Base-by-base conservation (phyloP, 92 coral and sea anemone species). In the Zoanthus sociatus region DNA sequence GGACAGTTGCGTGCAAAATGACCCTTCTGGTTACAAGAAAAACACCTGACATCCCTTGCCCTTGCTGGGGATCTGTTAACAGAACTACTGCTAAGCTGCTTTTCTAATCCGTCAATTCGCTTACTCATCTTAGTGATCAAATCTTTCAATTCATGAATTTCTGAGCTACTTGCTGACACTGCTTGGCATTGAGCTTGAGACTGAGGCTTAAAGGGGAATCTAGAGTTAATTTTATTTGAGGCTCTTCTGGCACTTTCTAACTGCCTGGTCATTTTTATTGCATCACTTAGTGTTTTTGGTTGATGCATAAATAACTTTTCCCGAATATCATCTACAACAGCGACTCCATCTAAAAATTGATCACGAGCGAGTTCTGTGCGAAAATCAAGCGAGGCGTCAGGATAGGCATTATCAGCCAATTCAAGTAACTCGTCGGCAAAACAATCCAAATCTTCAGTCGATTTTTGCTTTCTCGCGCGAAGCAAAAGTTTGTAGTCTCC, bases 401-500 rank as follows among this genome's bases (percentile, higher is more conserved):
- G 82, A 37, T 56, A 78, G 5, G 87, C 87, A 7, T 82, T 82
- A 17, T 37, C 63, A 1, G 78, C 73, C 20, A 66, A 50, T 26
- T 55, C 48, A 7, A 78, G 69, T 21, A 78, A 26, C 16, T 44
- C 30, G 14, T 78, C 50, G 7, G 63, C 47, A 67, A 78, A 78
- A 68, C 18, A 7, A 17, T 42, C 76, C 16, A 82, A 21, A 46
- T 82, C 69, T 64, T 78, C 46, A 17, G 63, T 77, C 7, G 82
- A 26, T 44, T 77, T 46, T 56, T 47, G 82, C 18, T 77, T 77
- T 54, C 82, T 44, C 18, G 82, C 47, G 46, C 82, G 82, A 50
- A 15, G n/a, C 82, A 67, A 70, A 30, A 83, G 72, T 48, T 83
- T 83, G 48, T 47, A 83, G 30, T 69, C 87, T 7, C 75, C 78